Evolutionary conservation across 2,888 invertebrate species (phyloP), one percentile per base, ranked within the genome.

Genomic region (Mythimna lalbum): DNA sequence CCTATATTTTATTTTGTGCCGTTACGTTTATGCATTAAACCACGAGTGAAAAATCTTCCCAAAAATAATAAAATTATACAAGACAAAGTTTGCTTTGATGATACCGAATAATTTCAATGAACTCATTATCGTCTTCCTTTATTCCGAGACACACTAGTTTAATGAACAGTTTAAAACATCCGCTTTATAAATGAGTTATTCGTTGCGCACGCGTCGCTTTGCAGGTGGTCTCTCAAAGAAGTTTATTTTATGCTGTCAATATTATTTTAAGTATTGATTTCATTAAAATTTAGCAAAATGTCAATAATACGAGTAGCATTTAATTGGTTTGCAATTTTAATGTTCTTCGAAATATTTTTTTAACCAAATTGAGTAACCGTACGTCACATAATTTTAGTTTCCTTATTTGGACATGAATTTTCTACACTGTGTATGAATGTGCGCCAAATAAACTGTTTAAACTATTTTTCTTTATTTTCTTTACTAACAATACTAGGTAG

Each of bases 141-240:
- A 76, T 78, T 70, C 70, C 21, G 6, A 79, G 69, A 71, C 69
- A 39, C 50, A 69, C 63, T 78, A 80, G 68, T 76, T 80, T 79
- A 76, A 80, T 80, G 76, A 73, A 66, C 69, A 64, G 57, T 49
- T 73, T 80, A 52, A 72, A 73, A 73, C 81, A 77, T 80, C 78
- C 81, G 81, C 81, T 80, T 69, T 69, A 67, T 72, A 73, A 76
- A 72, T 77, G 73, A 80, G 63, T 80, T 77, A 73, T 67, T 80
- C 72, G 65, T 31, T 71, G 81, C 85, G 83, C 82, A 82, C 83
- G 83, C 79, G 81, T 62, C 81, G 70, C 78, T 78, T 73, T 78
- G 78, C 83, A 80, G 87, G 87, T 82, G 87, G 87, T 87, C 87
- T 75, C 70, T 71, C 69, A 78, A 68, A 77, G 68, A 73, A 69